A percentile compares a stretch with the other conserved stretches of the same genome.
Conservation (phyloP, 2,888 invertebrate species). For the Alloscopus bannaensis region DNA sequence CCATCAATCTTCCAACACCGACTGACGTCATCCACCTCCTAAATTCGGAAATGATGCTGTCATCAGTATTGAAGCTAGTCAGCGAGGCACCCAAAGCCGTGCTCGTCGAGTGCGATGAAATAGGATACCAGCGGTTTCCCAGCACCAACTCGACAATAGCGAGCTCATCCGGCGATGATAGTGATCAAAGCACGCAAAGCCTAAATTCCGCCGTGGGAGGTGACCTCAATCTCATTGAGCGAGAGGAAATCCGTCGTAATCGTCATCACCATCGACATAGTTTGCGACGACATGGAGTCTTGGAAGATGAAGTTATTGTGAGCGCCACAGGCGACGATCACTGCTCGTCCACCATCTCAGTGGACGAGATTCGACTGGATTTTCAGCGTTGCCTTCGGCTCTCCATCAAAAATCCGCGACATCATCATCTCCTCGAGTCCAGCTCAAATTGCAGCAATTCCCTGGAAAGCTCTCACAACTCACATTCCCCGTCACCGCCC, state of each 20-base stretch:
- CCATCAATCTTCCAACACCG: too few relatives aligned
- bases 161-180: slow-evolving; percentile 56
- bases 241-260: slow-evolving; percentile 44
- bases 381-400: slow-evolving; percentile 35
- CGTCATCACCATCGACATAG: slow-evolving; percentile 48
- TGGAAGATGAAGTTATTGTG: slow-evolving; percentile 37
- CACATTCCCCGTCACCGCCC: slow-evolving; percentile 54
- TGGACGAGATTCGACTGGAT: slow-evolving; percentile 37
- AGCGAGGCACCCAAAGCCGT: slow-evolving; percentile 71
- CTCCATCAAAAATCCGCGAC: slow-evolving; percentile 47
- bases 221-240: slow-evolving; percentile 29
- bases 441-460: slow-evolving; percentile 52
- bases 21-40: too few relatives aligned
- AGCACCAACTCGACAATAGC: slow-evolving; percentile 45
- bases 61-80: slow-evolving; percentile 70
- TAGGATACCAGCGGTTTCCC: slow-evolving; percentile 59
- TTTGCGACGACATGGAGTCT: slow-evolving; percentile 41
- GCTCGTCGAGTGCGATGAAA: slow-evolving; percentile 67
- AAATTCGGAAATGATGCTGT: too few relatives aligned
- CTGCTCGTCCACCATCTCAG: slow-evolving; percentile 40
- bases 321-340: slow-evolving; percentile 16
- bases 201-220: slow-evolving; percentile 42
- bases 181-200: slow-evolving; percentile 63
- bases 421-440: slow-evolving; percentile 47
- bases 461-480: slow-evolving; percentile 50